Conservation (phyloP, 64 coral and sea anemone genomes). For the Montipora cactus region DNA sequence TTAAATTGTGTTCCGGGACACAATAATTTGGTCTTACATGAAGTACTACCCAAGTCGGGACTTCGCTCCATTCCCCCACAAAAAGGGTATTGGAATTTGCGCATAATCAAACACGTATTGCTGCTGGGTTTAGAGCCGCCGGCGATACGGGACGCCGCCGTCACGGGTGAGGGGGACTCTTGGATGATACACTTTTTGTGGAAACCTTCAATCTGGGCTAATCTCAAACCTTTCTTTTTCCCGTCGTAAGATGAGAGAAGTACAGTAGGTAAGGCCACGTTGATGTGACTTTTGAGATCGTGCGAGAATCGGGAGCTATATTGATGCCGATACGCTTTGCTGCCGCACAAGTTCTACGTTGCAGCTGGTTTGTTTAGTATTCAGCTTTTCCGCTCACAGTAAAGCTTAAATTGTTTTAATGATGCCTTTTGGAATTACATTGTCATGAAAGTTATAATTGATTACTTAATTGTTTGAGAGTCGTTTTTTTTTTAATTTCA, state of each 20-base stretch:
- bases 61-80: background rate
- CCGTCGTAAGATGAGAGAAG: background rate
- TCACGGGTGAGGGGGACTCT: too few relatives aligned
- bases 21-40: too few relatives aligned
- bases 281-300: background rate
- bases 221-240: background rate
- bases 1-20: too few relatives aligned
- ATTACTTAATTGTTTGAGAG: background rate
- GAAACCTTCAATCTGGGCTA: background rate
- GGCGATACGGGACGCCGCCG: too few relatives aligned
- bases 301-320: background rate
- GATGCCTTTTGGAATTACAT: background rate
- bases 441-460: background rate
- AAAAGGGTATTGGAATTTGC: background rate
- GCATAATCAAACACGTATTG: background rate
- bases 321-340: background rate
- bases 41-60: too few relatives aligned
- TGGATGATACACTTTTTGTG: too few relatives aligned
- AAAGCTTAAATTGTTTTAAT: background rate
- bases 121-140: background rate
- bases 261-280: background rate
- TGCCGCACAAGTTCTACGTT: background rate
- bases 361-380: constrained; percentile 36
- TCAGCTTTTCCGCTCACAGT: background rate
- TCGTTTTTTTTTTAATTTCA: background rate